Percentiles rank a stretch among this genome's conserved stretches.
Evolutionary conservation across 2,113 vertebrate genomes (phyloP).

Genomic region (Calidris pygmaea): DNA sequence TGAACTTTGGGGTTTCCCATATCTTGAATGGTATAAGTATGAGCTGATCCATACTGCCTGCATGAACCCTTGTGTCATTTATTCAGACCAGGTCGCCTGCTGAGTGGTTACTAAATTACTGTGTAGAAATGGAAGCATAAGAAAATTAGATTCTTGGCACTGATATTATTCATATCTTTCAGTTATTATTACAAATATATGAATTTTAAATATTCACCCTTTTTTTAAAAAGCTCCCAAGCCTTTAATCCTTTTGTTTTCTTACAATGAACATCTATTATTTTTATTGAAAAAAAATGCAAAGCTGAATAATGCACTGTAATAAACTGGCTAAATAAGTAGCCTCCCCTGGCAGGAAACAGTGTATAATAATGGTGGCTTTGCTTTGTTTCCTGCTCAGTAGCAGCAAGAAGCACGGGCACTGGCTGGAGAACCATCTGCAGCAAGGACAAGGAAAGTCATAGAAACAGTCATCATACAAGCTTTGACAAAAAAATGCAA

Average conservation of each 20-base stretch:
- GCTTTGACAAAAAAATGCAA: not conserved
- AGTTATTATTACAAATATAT: not conserved
- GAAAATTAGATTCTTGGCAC: not conserved
- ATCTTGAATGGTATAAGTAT: not conserved
- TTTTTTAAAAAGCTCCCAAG: not conserved
- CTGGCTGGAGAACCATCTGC: slow-evolving; percentile 39
- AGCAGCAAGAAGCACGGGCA: not conserved
- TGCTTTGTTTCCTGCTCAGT: slow-evolving; percentile 33
- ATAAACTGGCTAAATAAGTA: not conserved
- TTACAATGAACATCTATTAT: not conserved
- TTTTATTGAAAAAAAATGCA: not conserved
- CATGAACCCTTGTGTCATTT: not conserved
- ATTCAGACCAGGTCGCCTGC: not conserved
- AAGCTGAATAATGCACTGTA: not conserved
- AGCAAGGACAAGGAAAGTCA: slow-evolving; percentile 52
- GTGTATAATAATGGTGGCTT: not conserved
- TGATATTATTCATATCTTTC: not conserved
- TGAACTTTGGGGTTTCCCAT: not conserved
- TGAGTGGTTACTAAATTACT: not conserved
- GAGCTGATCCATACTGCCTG: not conserved
- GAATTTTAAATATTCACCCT: not conserved
- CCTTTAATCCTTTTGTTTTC: slow-evolving; percentile 3
- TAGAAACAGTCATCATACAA: not conserved
- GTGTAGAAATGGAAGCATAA: not conserved
- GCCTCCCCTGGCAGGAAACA: not conserved